A percentile compares a stretch with the other conserved stretches of the same genome.
Conservation (phyloP, 92 coral and sea anemone genomes). For the Phenganax stokvisi region DNA sequence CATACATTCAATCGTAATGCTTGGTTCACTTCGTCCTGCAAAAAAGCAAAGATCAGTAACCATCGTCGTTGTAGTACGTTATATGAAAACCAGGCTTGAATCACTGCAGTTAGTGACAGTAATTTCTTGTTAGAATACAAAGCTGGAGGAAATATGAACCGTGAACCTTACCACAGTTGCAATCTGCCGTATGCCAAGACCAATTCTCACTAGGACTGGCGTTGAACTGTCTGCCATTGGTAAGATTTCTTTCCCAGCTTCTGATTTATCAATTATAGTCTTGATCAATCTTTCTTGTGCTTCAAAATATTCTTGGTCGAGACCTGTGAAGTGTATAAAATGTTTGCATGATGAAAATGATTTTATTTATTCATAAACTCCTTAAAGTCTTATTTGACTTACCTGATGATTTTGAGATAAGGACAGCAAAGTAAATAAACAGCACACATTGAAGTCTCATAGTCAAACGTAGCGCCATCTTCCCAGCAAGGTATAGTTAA, state of each 20-base stretch:
- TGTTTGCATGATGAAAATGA: background rate
- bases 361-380: background rate
- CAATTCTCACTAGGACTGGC: slow-evolving; percentile 4
- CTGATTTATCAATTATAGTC: background rate
- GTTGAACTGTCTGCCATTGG: slow-evolving; percentile 8
- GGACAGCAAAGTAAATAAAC: background rate
- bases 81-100: no score
- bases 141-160: background rate
- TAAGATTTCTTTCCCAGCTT: background rate
- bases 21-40: slow-evolving; percentile 30
- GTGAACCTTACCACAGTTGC: slow-evolving; percentile 33
- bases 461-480: background rate
- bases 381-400: background rate
- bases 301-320: background rate
- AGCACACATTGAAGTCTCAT: background rate
- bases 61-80: no score
- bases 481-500: background rate
- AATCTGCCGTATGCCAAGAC: slow-evolving; percentile 15
- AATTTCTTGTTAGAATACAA: background rate
- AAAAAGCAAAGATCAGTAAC: background rate
- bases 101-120: background rate
- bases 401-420: background rate
- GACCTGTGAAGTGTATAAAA: background rate
- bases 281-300: slow-evolving; percentile 10
- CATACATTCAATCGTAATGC: background rate